A percentile compares a stretch with the other conserved stretches of the same genome.
phyloP scores from a whole-genome alignment of 2,888 invertebrate genomes.

The Ectropis crepuscularia region DNA sequence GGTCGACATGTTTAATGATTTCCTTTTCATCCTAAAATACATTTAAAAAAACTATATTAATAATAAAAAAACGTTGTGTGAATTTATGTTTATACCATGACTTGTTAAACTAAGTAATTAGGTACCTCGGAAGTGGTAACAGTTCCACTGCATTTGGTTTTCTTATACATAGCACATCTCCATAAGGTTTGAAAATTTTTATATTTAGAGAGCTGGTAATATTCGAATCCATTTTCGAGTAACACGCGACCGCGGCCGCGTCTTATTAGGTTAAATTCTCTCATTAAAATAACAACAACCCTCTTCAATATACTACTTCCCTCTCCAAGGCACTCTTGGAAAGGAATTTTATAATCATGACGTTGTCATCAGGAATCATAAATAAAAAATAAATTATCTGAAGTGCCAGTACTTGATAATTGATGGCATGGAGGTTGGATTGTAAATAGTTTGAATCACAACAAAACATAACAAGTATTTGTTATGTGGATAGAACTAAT shows the following conservation, averaged over 20 bases:
- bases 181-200: conserved; percentile 26
- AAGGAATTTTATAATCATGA: conserved; percentile 17
- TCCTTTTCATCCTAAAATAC: conserved; percentile 21
- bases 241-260: conserved; percentile 32
- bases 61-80: conserved; percentile 17
- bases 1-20: conserved; percentile 26
- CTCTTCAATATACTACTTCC: no score
- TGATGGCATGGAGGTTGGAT: no score
- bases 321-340: no score
- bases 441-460: no score
- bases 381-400: conserved; percentile 17
- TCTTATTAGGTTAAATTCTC: conserved; percentile 23
- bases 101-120: no score
- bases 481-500: no score
- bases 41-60: conserved; percentile 17
- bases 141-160: conserved; percentile 34
- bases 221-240: conserved; percentile 32
- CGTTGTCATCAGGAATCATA: neutral
- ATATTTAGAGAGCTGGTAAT: conserved; percentile 28
- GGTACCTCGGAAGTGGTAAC: no score
- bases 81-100: conserved; percentile 23
- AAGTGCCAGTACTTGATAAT: conserved; percentile 12
- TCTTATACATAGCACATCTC: conserved; percentile 33
- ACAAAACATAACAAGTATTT: no score
- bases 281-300: conserved; percentile 25